Conservation (phyloP, 2,888 invertebrate genomes). For the Alloplasta piceator region DNA sequence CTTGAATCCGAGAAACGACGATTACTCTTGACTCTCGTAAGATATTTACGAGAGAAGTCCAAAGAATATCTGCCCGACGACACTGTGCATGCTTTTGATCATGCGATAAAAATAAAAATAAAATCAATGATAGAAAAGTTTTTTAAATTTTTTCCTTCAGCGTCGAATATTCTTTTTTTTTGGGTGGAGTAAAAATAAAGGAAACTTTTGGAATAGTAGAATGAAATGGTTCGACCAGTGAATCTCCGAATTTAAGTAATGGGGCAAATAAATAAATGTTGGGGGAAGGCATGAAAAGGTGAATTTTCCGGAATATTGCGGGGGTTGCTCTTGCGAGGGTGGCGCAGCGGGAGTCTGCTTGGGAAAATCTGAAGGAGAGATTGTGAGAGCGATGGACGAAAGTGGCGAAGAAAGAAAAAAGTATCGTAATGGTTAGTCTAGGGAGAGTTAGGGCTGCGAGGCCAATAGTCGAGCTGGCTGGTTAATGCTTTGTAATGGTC, state of each 20-base stretch:
- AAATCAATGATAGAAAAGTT: neutral
- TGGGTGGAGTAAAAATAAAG: neutral
- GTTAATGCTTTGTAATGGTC: conserved; percentile 79
- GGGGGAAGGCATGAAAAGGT: neutral
- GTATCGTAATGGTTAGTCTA: conserved; percentile 72
- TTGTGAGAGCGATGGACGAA: too few relatives aligned
- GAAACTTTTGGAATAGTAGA: neutral
- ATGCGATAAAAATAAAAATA: neutral
- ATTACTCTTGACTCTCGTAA: neutral
- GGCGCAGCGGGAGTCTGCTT: conserved; percentile 29
- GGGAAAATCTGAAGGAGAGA: conserved; percentile 21
- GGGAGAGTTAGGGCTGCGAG: conserved; percentile 62
- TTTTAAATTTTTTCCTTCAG: neutral
- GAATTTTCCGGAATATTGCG: conserved; percentile 10
- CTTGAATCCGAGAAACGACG: neutral
- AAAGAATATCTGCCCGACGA: neutral
- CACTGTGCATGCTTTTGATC: neutral
- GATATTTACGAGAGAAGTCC: conserved; percentile 3
- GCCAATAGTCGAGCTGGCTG: conserved; percentile 74
- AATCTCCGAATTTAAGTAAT: too few relatives aligned
- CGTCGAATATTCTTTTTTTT: neutral
- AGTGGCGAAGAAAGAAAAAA: conserved; percentile 40
- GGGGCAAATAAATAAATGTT: neutral
- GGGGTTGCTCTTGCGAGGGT: conserved; percentile 23
- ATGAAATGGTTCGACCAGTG: too few relatives aligned